These are phyloP conservation scores for Bovichtus variegatus DNA, from an alignment of 2,797 vertebrate species.

Conservation along the genomic window DNA sequence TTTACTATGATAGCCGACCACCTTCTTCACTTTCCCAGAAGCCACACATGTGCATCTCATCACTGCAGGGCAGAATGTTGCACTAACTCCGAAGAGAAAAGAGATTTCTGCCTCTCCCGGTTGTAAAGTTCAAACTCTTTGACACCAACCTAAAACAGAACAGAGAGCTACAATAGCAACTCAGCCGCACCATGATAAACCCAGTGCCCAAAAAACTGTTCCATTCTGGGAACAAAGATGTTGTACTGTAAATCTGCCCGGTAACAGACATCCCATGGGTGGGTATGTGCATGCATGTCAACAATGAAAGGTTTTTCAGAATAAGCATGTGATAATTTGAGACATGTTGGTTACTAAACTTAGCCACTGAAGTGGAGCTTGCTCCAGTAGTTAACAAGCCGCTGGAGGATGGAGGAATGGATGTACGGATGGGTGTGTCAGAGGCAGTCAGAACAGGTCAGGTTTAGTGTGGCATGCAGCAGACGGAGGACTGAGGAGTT, in stretches of 20 bases:
- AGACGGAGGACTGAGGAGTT: slow-evolving; percentile 56
- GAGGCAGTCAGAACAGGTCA: slow-evolving; percentile 59
- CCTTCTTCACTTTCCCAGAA: slow-evolving; percentile 37
- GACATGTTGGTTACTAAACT: slow-evolving; percentile 69
- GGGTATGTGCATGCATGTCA: slow-evolving; percentile 69
- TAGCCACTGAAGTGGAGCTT: slow-evolving; percentile 62
- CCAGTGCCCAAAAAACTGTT: slow-evolving; percentile 46
- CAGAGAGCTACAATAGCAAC: slow-evolving; percentile 41
- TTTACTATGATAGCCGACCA: slow-evolving; percentile 33
- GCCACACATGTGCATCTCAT: slow-evolving; percentile 66
- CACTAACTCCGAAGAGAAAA: slow-evolving; percentile 32
- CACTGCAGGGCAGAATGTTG: slow-evolving; percentile 39
- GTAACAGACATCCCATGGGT: slow-evolving; percentile 69
- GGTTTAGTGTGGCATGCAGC: slow-evolving; percentile 59
- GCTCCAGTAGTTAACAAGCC: slow-evolving; percentile 61
- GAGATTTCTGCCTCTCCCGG: slow-evolving; percentile 39
- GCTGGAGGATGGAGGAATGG: slow-evolving; percentile 60
- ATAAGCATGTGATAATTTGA: slow-evolving; percentile 75
- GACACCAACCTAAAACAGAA: slow-evolving; percentile 54
- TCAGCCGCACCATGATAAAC: slow-evolving; percentile 57
- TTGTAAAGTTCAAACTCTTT: slow-evolving; percentile 57
- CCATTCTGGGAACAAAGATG: slow-evolving; percentile 63
- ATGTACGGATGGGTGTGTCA: slow-evolving; percentile 63
- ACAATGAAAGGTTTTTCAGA: slow-evolving; percentile 75
- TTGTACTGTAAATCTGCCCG: slow-evolving; percentile 69